These are phyloP conservation scores for Tetrax tetrax DNA, from an alignment of 2,113 vertebrate genomes.

Conservation along the genomic window DNA sequence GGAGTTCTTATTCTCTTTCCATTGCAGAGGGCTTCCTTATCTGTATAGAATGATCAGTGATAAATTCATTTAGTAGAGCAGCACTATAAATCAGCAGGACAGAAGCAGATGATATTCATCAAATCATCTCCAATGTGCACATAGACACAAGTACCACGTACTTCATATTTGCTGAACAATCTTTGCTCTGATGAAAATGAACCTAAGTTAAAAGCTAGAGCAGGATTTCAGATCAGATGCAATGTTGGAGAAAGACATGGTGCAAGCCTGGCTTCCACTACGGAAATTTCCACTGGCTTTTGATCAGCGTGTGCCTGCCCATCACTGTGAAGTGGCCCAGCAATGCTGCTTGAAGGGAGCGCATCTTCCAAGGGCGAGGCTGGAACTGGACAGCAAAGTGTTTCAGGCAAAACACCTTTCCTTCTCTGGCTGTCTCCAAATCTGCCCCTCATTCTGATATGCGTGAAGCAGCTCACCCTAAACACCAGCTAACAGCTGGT, in stretches of 20 bases:
- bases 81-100: not conserved
- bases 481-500: rapidly evolving
- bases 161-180: not conserved
- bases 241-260: not conserved
- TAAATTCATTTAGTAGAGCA: not conserved
- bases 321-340: not conserved
- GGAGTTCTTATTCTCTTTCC: not conserved
- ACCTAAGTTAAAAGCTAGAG: not conserved
- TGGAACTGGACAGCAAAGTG: not conserved
- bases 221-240: not conserved
- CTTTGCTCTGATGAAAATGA: not conserved
- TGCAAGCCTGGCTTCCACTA: not conserved
- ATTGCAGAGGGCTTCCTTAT: not conserved
- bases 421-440: not conserved
- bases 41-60: not conserved
- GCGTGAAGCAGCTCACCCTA: not conserved
- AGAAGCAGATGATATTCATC: not conserved
- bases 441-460: not conserved
- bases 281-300: not conserved
- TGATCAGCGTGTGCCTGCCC: not conserved
- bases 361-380: not conserved
- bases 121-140: not conserved
- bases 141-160: not conserved
- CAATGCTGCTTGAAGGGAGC: not conserved
- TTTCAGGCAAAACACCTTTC: not conserved